A percentile compares a stretch with the other conserved stretches of the same genome.
phyloP scores from a whole-genome alignment of 2,113 vertebrate genomes.

The Solenodon paradoxus region DNA sequence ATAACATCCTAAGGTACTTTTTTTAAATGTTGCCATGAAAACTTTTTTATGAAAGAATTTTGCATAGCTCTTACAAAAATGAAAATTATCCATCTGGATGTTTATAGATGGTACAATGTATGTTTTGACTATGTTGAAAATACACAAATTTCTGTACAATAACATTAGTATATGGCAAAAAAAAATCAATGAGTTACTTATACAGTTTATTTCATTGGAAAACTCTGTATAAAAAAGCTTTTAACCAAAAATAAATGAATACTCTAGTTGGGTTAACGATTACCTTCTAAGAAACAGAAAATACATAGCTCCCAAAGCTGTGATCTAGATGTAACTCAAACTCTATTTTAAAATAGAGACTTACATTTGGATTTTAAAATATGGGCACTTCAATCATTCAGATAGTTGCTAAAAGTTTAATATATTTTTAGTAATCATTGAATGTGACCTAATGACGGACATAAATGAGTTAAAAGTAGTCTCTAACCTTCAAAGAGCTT shows the following conservation, averaged over 20 bases:
- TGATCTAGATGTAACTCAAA: not conserved
- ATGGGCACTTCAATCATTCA: not conserved
- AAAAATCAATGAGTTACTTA: not conserved
- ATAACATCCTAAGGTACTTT: slow-evolving; percentile 64
- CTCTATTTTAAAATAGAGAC: not conserved
- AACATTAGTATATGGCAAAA: not conserved
- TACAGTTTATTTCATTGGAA: not conserved
- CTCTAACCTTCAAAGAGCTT: not conserved
- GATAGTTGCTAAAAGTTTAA: not conserved
- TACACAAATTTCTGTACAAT: not conserved
- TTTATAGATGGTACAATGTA: not conserved
- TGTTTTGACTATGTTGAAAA: not conserved
- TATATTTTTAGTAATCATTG: not conserved
- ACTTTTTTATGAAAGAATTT: slow-evolving; percentile 64
- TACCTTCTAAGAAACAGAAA: not conserved
- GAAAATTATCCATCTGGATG: slow-evolving; percentile 3
- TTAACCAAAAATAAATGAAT: not conserved
- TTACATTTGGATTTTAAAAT: slow-evolving; percentile 9
- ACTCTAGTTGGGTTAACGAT: not conserved
- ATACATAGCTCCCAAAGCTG: not conserved
- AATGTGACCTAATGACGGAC: not conserved
- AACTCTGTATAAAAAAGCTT: not conserved
- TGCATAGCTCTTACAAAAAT: not conserved
- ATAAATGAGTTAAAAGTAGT: not conserved
- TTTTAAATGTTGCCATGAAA: slow-evolving; percentile 55